Evolutionary conservation across 2,797 vertebrate species (phyloP).

Genomic region (Oceanodroma leucorhoa): DNA sequence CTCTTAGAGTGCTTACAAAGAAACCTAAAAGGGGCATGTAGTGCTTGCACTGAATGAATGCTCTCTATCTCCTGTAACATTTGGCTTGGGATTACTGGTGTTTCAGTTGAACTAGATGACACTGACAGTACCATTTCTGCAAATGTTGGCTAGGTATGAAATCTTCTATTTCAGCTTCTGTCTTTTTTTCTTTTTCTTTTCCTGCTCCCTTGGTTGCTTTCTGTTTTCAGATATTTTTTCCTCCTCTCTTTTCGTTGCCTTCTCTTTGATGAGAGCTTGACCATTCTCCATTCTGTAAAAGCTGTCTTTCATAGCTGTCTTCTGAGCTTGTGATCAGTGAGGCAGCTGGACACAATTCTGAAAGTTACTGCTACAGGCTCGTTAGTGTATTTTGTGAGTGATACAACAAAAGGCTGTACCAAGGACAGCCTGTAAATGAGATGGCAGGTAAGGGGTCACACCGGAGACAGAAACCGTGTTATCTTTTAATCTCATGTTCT

Average conservation of each 20-base stretch:
- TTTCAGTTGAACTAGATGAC: not conserved
- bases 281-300: not conserved
- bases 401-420: not conserved
- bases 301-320: not conserved
- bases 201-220: not conserved
- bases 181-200: not conserved
- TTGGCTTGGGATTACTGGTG: not conserved
- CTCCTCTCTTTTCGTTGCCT: not conserved
- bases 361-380: not conserved
- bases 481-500: not conserved
- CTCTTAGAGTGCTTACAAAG: not conserved
- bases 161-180: not conserved
- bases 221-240: not conserved
- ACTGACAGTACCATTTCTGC: not conserved
- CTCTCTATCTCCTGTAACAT: not conserved
- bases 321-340: not conserved
- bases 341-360: not conserved
- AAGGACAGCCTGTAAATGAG: not conserved
- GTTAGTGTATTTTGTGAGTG: too few species aligned
- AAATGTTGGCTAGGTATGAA: not conserved
- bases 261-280: not conserved
- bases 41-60: not conserved
- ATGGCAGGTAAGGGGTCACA: not conserved
- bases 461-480: not conserved
- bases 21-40: not conserved